Percentiles rank a stretch among this genome's conserved stretches.
Evolutionary conservation across 35 echinoderm and acorn worm species (phyloP).

Genomic region (Lytechinus variegatus): DNA sequence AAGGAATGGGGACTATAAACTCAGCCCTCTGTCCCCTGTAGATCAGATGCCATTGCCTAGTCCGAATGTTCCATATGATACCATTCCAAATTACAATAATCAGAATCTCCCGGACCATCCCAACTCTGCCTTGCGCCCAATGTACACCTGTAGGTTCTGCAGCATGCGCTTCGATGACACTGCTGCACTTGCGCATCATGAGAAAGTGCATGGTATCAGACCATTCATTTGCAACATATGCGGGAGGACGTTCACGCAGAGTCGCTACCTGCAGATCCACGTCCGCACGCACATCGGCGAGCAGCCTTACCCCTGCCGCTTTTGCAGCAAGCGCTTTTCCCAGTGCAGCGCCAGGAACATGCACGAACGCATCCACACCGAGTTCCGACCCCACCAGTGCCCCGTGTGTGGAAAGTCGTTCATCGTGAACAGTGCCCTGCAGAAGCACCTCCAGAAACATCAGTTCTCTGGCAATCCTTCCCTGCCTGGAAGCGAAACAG

Average conservation of each 20-base stretch:
- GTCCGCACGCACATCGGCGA: slow-evolving; percentile 71
- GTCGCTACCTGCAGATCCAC: slow-evolving; percentile 66
- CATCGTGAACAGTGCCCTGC: slow-evolving; percentile 48
- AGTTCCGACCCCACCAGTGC: slow-evolving; percentile 48
- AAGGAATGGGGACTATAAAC: slow-evolving; percentile 35
- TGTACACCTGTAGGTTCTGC: slow-evolving; percentile 64
- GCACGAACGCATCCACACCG: slow-evolving; percentile 72
- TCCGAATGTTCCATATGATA: neutral
- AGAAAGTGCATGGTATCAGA: slow-evolving; percentile 69
- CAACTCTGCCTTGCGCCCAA: neutral
- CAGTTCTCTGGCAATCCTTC: slow-evolving; percentile 5
- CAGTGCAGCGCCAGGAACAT: slow-evolving; percentile 59
- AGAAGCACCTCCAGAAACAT: slow-evolving; percentile 51
- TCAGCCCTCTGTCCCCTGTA: slow-evolving; percentile 10
- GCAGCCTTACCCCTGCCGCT: slow-evolving; percentile 71
- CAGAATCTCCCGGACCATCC: slow-evolving; percentile 37
- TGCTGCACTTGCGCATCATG: slow-evolving; percentile 58
- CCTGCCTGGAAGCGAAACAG: neutral
- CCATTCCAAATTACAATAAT: slow-evolving; percentile 32
- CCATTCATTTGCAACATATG: slow-evolving; percentile 78
- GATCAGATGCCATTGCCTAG: neutral
- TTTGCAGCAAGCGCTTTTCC: slow-evolving; percentile 65
- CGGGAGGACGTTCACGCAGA: slow-evolving; percentile 75
- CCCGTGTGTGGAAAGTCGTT: slow-evolving; percentile 65
- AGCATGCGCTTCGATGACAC: slow-evolving; percentile 56